Evolutionary conservation across 1,140 invertebrate genomes (phyloP).

Genomic region (Pemphigus obesinymphae): DNA sequence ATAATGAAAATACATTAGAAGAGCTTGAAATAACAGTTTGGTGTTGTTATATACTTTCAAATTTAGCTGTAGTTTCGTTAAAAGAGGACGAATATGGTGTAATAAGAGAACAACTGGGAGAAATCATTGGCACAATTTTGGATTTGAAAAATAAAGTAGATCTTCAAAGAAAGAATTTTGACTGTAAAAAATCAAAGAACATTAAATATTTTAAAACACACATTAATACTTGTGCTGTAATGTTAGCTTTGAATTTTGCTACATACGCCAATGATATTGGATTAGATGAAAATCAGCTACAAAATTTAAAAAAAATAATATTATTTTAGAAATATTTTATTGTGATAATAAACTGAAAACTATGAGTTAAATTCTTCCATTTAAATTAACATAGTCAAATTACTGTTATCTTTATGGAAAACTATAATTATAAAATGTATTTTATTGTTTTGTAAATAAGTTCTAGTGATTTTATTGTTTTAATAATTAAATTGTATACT

Average conservation of each 20-base stretch:
- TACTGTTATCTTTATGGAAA: too few relatives aligned
- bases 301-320: conserved; percentile 25
- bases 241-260: conserved; percentile 22
- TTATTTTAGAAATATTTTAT: neutral
- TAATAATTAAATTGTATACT: neutral
- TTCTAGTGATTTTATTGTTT: neutral
- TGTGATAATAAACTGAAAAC: neutral
- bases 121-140: conserved; percentile 17
- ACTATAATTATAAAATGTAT: neutral
- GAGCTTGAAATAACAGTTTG: conserved; percentile 21
- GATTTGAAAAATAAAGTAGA: conserved; percentile 12
- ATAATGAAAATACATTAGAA: conserved; percentile 14
- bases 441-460: conserved; percentile 9
- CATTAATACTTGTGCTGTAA: conserved; percentile 5
- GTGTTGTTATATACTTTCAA: conserved; percentile 34
- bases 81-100: conserved; percentile 32
- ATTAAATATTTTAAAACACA: conserved; percentile 5
- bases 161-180: neutral
- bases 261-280: conserved; percentile 24
- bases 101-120: neutral
- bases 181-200: neutral
- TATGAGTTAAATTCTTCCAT: neutral
- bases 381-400: neutral
- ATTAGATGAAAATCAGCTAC: conserved; percentile 12
- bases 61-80: conserved; percentile 29